Evolutionary conservation across 1,140 invertebrate species (phyloP).

Genomic region (Brachionus plicatilis): DNA sequence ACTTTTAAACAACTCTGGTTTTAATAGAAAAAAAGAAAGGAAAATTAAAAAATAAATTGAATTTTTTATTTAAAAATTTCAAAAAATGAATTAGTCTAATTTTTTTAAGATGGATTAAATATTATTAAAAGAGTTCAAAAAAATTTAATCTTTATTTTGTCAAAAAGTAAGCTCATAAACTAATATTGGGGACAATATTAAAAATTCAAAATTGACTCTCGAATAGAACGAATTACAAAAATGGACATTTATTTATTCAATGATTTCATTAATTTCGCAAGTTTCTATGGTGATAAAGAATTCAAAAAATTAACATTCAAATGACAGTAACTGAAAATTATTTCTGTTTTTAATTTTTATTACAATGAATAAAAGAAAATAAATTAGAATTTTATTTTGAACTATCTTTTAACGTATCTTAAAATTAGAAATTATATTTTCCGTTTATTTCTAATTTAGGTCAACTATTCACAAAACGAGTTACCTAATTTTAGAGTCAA

Average conservation of each 20-base stretch:
- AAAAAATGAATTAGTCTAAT: too few species aligned
- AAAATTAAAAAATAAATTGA: neutral
- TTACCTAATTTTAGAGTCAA: neutral
- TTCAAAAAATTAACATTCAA: neutral
- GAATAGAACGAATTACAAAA: neutral
- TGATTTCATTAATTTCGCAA: neutral
- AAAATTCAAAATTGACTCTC: too few species aligned
- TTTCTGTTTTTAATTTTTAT: neutral
- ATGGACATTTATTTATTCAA: neutral
- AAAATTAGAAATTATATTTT: neutral
- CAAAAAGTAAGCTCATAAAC: neutral
- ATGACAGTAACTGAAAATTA: neutral
- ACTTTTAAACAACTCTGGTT: neutral
- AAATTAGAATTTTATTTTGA: neutral
- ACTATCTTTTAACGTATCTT: neutral
- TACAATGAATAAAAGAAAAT: neutral
- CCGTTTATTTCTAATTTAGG: neutral
- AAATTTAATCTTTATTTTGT: too few species aligned
- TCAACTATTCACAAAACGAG: neutral
- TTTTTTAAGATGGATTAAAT: too few species aligned
- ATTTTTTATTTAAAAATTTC: too few species aligned
- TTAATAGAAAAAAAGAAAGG: neutral
- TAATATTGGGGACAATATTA: neutral
- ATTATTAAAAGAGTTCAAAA: too few species aligned
- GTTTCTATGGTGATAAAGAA: neutral